phyloP scores from a whole-genome alignment of 2,888 invertebrate species.

The Chaitophorus viminalis region DNA sequence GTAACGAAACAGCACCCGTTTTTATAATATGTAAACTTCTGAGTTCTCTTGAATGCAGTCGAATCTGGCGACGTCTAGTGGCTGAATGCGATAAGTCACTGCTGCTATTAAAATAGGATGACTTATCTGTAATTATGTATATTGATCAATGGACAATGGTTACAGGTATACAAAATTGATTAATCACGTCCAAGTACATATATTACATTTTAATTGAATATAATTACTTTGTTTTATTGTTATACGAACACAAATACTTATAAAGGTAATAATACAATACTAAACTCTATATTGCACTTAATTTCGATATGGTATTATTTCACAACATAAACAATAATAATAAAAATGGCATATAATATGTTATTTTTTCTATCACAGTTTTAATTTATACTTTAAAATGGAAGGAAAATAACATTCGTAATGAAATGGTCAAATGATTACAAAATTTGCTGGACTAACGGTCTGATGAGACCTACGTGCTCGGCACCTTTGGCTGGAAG shows the following conservation, averaged over 20 bases:
- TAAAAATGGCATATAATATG: slow-evolving; percentile 38
- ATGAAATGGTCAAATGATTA: slow-evolving; percentile 66
- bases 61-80: too few relatives aligned
- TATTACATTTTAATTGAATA: slow-evolving; percentile 44
- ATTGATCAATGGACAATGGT: too few relatives aligned
- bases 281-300: slow-evolving; percentile 57
- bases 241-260: slow-evolving; percentile 37
- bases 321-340: slow-evolving; percentile 53
- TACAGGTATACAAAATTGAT: slow-evolving; percentile 23
- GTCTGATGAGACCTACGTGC: slow-evolving; percentile 94
- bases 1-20: too few relatives aligned
- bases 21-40: too few relatives aligned
- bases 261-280: slow-evolving; percentile 42
- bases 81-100: too few relatives aligned
- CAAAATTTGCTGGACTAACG: slow-evolving; percentile 86
- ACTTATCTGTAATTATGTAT: too few relatives aligned
- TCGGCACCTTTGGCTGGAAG: slow-evolving; percentile 95
- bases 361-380: slow-evolving; percentile 56
- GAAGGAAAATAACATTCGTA: slow-evolving; percentile 52
- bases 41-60: too few relatives aligned
- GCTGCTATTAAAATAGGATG: too few relatives aligned
- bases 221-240: slow-evolving; percentile 46
- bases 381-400: slow-evolving; percentile 52
- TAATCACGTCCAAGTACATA: slow-evolving; percentile 28
- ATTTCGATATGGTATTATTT: slow-evolving; percentile 61